phyloP scores from a whole-genome alignment of 92 coral and sea anemone species.

The Epizoanthus illoricatus region DNA sequence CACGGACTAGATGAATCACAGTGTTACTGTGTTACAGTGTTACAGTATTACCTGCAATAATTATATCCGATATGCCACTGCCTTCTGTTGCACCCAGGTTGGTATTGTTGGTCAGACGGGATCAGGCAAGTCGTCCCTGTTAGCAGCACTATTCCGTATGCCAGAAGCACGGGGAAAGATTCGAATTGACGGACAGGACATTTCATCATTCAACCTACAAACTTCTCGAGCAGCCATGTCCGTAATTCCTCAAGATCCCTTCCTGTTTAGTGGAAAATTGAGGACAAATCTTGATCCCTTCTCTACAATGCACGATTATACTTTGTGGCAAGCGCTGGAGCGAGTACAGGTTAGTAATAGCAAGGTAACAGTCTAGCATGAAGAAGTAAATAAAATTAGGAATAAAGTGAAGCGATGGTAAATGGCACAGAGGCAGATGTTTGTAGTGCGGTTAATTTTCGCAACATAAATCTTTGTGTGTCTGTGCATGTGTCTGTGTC shows the following conservation, averaged over 20 bases:
- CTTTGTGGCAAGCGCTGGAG: constrained; percentile 38
- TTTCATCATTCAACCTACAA: constrained; percentile 18
- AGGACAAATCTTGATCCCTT: constrained; percentile 31
- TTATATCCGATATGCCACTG: no score
- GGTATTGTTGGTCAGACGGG: constrained; percentile 37
- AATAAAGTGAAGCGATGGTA: no score
- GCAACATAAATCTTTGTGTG: no score
- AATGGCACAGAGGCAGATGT: no score
- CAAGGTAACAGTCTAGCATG: no score
- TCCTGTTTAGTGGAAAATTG: constrained; percentile 25
- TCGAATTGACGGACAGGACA: constrained; percentile 14
- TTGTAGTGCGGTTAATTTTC: no score
- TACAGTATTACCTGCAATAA: no score
- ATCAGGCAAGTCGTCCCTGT: constrained; percentile 31
- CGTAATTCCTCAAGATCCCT: constrained; percentile 36
- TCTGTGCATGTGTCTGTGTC: no score
- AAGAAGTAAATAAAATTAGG: no score
- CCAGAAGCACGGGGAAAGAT: constrained; percentile 28
- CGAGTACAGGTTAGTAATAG: constrained; percentile 13
- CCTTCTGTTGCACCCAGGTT: not conserved
- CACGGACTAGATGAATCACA: no score
- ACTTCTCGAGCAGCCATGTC: constrained; percentile 28
- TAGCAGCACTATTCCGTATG: constrained; percentile 34
- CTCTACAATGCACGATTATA: not conserved
- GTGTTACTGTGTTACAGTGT: no score